Percentiles rank a stretch among this genome's conserved stretches.
phyloP scores from a whole-genome alignment of 2,113 vertebrate genomes.

The Cavia aperea region DNA sequence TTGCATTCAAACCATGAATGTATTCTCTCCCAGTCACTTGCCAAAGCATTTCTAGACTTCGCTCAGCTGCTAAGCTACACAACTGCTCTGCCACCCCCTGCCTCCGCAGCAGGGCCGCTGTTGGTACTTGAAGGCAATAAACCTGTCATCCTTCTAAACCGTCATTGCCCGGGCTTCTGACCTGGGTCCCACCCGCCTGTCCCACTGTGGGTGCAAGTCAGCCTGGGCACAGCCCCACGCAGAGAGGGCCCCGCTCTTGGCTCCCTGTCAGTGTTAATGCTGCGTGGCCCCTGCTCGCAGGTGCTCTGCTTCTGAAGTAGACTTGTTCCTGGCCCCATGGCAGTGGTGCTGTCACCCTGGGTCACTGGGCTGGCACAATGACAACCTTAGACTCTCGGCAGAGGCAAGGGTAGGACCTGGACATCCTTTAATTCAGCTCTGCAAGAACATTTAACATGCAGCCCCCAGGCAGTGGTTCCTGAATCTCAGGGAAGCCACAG shows the following conservation, averaged over 20 bases:
- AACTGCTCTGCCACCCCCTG: slow-evolving; percentile 30
- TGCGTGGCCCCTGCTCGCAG: not conserved
- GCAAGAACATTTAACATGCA: not conserved
- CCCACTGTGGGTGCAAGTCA: not conserved
- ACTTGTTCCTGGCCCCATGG: not conserved
- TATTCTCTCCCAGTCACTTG: slow-evolving; percentile 53
- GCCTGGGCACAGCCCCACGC: not conserved
- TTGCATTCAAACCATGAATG: slow-evolving; percentile 54
- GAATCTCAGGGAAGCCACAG: slow-evolving; percentile 56
- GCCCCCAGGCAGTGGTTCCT: not conserved
- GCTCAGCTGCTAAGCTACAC: slow-evolving; percentile 2
- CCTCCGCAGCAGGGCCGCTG: slow-evolving; percentile 46
- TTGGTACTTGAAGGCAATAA: slow-evolving; percentile 65
- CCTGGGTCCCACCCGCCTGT: slow-evolving; percentile 12
- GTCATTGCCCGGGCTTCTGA: slow-evolving; percentile 34
- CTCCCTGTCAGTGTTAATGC: not conserved
- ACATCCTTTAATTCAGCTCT: not conserved
- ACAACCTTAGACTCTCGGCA: not conserved
- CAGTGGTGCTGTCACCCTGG: not conserved
- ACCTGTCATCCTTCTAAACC: slow-evolving; percentile 45
- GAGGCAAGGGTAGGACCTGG: not conserved
- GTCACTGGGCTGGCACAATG: not conserved
- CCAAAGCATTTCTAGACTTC: slow-evolving; percentile 59
- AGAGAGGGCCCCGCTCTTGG: not conserved
- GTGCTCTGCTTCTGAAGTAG: not conserved